Evolutionary conservation across 2,888 invertebrate genomes (phyloP), one percentile per base, ranked within the genome.

Genomic region (Oasisia sp.): DNA sequence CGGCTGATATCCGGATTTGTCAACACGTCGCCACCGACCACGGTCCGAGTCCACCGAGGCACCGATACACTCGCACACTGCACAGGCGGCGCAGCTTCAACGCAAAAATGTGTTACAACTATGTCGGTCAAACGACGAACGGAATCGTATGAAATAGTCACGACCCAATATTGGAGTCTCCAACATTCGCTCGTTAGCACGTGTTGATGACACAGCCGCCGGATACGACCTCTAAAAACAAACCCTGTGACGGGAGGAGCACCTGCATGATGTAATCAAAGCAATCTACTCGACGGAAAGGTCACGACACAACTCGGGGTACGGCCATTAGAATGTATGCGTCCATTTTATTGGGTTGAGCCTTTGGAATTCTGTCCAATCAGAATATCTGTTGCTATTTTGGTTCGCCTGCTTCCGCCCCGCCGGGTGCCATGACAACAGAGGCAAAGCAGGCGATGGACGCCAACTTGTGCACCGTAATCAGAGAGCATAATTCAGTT

Each of bases 251-350:
- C 50, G 14, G 27, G n/a, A 27, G 5, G 27, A 74, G 27, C 74
- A 74, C 74, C 74, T 74, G 74, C 74, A 74, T 74, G 74, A 74
- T 74, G 74, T 74, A 74, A 74, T 74, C 74, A 74, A 74, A 74
- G 27, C 74, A 74, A 74, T 27, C 74, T 74, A 74, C n/a, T 74
- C 74, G 27, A 74, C n/a, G 74, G 74, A 74, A 74, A 74, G 74
- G 74, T 74, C 74, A 74, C 27, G 74, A 74, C 27, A 74, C 27
- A 19, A 74, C 5, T 74, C 74, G n/a, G 74, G 74, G 74, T 74
- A 74, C 74, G 74, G 27, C 2, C 74, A 74, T 19, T 74, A 74
- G 74, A 74, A 74, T 74, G n/a, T 74, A 5, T 5, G 27, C 74
- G n/a, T 74, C 74, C 74, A 7, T 74, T 2, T 74, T 74, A 74